Evolutionary conservation across 2,113 vertebrate genomes (phyloP), one percentile per base, ranked within the genome.

Genomic region (Pogona vitticeps): DNA sequence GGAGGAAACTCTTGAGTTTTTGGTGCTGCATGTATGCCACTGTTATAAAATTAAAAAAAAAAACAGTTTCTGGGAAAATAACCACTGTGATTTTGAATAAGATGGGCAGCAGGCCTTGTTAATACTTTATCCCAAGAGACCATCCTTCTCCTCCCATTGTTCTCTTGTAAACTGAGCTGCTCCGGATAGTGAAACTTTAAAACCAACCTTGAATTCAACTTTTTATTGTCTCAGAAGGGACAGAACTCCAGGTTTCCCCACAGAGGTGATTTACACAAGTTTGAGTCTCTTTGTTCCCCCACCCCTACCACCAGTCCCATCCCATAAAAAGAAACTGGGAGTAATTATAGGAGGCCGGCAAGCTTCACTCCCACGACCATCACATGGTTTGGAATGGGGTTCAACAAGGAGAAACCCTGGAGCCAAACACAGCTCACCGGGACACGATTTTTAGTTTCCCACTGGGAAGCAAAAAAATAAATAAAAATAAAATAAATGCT

Each of bases 141-240:
- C 42, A 6, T 58, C 36, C 56, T 14, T 36, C 65, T 10, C 40
- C 18, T 0, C 12, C 7, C 14, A 59, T 59, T 59, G 2, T 82
- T 58, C 13, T 58, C n/a, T 36, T n/a, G 18, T 61, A 10, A 71
- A 42, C 2, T n/a, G 63, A 10, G 3, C 9, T 40, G 68, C 33
- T 58, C 33, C 21, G 26, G 26, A 26, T 31, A 26, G 10, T 21
- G 20, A 23, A 17, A 38, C 3, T 52, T 52, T 52, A 14, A 46
- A 65, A 1, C 12, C 15, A 3, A 36, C 38, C 6, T 68, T 52
- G n/a, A 17, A 71, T 70, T 65, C 46, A 77, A 83, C 67, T 59
- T 88, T 65, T 52, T 80, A 3, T 91, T 82, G 76, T 70, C 89
- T 88, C 88, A 1, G 0, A 56, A 91, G 91, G 89, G 36, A 90